phyloP scores from a whole-genome alignment of 1,140 invertebrate genomes.

The Drosophila orena region DNA sequence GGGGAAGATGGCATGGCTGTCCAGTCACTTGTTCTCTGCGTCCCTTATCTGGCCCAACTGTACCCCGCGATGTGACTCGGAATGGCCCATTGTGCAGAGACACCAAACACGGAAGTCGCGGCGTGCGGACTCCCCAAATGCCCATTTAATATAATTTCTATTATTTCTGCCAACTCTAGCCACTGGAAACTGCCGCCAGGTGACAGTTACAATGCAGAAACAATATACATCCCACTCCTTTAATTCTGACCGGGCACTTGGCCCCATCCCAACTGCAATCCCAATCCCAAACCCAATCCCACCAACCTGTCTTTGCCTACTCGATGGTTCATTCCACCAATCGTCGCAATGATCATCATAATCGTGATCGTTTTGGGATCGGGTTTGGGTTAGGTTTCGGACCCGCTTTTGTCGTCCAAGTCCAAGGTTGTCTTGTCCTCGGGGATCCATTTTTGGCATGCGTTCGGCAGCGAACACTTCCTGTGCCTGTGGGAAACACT shows the following conservation, averaged over 20 bases:
- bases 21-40: slow-evolving; percentile 19
- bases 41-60: slow-evolving; percentile 12
- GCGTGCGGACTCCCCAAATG: slow-evolving; percentile 73
- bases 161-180: slow-evolving; percentile 73
- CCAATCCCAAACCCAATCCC: not conserved
- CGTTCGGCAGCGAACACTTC: slow-evolving; percentile 76
- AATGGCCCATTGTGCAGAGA: slow-evolving; percentile 71
- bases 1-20: slow-evolving; percentile 12
- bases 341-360: slow-evolving; percentile 73
- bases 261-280: slow-evolving; percentile 25
- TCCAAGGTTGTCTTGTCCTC: slow-evolving; percentile 66
- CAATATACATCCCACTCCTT: slow-evolving; percentile 58
- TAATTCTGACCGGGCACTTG: slow-evolving; percentile 53
- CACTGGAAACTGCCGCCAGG: slow-evolving; percentile 72
- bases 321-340: slow-evolving; percentile 37
- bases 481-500: slow-evolving; percentile 79
- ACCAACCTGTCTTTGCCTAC: slow-evolving; percentile 32
- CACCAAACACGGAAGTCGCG: slow-evolving; percentile 70
- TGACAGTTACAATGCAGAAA: slow-evolving; percentile 81
- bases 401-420: slow-evolving; percentile 29
- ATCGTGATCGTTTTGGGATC: slow-evolving; percentile 70
- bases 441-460: slow-evolving; percentile 78
- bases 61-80: slow-evolving; percentile 2
- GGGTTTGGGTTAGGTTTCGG: slow-evolving; percentile 4
- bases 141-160: slow-evolving; percentile 82